phyloP scores from a whole-genome alignment of 2,113 vertebrate species.

The Otocyon megalotis region DNA sequence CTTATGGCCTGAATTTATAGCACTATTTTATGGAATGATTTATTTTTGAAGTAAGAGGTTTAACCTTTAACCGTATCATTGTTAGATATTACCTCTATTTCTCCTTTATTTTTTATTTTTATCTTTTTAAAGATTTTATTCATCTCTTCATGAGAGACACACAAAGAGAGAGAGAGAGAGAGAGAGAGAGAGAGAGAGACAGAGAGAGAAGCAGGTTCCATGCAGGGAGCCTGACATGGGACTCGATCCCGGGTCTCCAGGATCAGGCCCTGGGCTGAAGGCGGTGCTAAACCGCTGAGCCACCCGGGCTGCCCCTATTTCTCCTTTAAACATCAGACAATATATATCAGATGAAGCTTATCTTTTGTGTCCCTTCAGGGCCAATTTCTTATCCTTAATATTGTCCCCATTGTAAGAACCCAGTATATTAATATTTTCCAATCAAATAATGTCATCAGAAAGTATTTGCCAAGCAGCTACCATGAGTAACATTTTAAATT shows the following conservation, averaged over 20 bases:
- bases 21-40: not conserved
- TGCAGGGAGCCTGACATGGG: too few species aligned
- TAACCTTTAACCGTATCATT: not conserved
- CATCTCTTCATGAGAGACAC: too few species aligned
- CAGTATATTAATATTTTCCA: not conserved
- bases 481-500: not conserved
- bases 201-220: too few species aligned
- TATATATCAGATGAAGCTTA: not conserved
- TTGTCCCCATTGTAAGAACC: not conserved
- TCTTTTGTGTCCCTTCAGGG: not conserved
- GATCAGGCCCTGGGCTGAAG: too few species aligned
- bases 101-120: not conserved
- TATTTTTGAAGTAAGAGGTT: not conserved
- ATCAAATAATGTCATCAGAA: not conserved
- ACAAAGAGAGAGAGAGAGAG: too few species aligned
- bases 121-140: too few species aligned
- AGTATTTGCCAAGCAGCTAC: not conserved
- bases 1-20: not conserved
- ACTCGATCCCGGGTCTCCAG: too few species aligned
- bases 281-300: too few species aligned
- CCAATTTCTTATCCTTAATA: not conserved
- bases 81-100: not conserved
- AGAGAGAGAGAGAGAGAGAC: too few species aligned
- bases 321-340: not conserved
- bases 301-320: not conserved